Base-by-base conservation (phyloP, 2,113 vertebrate species). In the Trichechus manatus region DNA sequence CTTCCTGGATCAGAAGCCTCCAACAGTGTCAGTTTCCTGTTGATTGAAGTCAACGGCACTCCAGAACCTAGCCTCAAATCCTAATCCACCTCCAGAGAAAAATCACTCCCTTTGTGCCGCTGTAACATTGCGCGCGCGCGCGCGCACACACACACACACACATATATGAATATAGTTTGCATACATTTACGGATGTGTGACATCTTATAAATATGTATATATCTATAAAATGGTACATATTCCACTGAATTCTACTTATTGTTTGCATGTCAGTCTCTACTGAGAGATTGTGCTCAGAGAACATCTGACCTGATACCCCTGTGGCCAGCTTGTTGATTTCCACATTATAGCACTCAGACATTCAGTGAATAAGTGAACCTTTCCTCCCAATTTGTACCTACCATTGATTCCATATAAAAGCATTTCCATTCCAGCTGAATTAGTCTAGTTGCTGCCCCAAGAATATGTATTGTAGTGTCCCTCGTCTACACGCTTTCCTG, bases 401-500 rank as follows among this genome's bases (percentile, higher is more conserved):
- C 29, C 9, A 75, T 44, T 4, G 33, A 20, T 42, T 74, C 29
- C 8, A n/a, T 7, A 53, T 8, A 3, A 5, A 29, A 33, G 6
- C 19, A 0, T 22, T 27, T 22, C 3, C 27, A 25, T 27, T 68
- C 29, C 4, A 33, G n/a, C 15, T 56, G 59, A 47, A 15, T 44
- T 0, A n/a, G 15, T 31, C 61, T 27, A 47, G 17, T 23, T 31
- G 47, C 44, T 89, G 29, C n/a, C 14, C 14, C 3, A 77, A 39
- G 39, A 72, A 50, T 23, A 17, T 3, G 27, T 7, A 22, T 19
- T 4, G 2, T 13, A 2, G 9, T 36, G 2, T 25, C 22, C 5
- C 17, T 47, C 20, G 10, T 7, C 42, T 66, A 31, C 6, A 47
- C 1, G 6, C 13, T n/a, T 3, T 61, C 59, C 2, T 3, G 23